Evolutionary conservation across 23 tunicate genomes (phyloP).

Genomic region (Aplidium turbinatum): DNA sequence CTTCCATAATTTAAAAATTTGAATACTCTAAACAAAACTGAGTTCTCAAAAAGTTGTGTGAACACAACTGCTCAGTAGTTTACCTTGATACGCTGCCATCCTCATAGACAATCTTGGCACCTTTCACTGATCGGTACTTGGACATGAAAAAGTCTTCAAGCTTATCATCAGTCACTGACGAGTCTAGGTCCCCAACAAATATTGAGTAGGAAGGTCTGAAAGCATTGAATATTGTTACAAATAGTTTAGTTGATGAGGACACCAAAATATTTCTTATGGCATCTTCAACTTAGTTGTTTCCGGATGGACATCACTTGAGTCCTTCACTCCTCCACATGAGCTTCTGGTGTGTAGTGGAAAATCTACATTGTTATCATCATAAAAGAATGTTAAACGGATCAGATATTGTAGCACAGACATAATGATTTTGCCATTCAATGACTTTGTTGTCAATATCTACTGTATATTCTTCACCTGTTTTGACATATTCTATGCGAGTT

Average conservation of each 20-base stretch:
- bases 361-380: constrained; percentile 22
- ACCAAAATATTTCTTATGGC: constrained; percentile 29
- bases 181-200: constrained; percentile 91
- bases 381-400: constrained; percentile 7
- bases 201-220: constrained; percentile 85
- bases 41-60: too few relatives aligned
- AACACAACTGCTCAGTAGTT: too few relatives aligned
- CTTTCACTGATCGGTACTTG: constrained; percentile 67
- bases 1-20: too few relatives aligned
- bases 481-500: too few relatives aligned
- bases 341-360: not conserved
- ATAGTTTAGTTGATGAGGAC: not conserved
- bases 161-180: constrained; percentile 82
- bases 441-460: too few relatives aligned
- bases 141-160: constrained; percentile 78
- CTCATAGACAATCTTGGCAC: constrained; percentile 90
- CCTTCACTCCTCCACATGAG: not conserved
- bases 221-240: not conserved
- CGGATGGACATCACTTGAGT: not conserved
- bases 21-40: too few relatives aligned
- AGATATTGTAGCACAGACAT: too few relatives aligned
- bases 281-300: constrained; percentile 16
- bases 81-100: constrained; percentile 87
- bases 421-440: too few relatives aligned
- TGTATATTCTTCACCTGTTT: too few relatives aligned